These are phyloP conservation scores for Pao palembangensis DNA, from an alignment of 2,113 vertebrate species.

Conservation along the genomic window DNA sequence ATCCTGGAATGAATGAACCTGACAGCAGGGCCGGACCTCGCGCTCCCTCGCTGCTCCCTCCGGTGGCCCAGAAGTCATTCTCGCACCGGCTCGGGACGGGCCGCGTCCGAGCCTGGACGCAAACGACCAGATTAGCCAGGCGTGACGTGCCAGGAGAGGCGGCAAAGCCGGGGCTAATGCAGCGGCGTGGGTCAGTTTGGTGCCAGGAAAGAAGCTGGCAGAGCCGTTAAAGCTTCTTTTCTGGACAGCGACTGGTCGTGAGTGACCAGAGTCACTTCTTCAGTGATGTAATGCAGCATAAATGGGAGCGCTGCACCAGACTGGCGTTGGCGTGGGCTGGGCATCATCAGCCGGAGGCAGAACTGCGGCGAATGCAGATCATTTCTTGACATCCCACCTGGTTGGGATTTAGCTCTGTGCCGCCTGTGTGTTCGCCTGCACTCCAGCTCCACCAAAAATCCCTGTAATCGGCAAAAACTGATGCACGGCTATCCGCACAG, in stretches of 20 bases:
- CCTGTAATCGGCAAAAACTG: background rate
- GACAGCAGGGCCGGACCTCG: conserved; percentile 31
- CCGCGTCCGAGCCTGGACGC: conserved; percentile 31
- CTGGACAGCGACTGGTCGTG: conserved; percentile 27
- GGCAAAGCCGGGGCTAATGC: conserved; percentile 54
- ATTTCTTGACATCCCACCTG: conserved; percentile 25
- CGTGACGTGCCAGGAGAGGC: conserved; percentile 47
- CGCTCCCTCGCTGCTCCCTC: conserved; percentile 20
- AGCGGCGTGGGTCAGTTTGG: conserved; percentile 44
- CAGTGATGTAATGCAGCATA: conserved; percentile 13
- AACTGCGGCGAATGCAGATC: conserved; percentile 26
- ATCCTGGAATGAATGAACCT: conserved; percentile 31
- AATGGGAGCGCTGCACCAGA: conserved; percentile 8
- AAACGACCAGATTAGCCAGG: conserved; percentile 57
- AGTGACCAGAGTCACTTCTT: conserved; percentile 25
- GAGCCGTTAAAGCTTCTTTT: conserved; percentile 27
- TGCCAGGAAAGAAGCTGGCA: conserved; percentile 51
- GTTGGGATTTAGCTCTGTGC: conserved; percentile 13
- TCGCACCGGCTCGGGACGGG: conserved; percentile 25
- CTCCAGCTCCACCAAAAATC: background rate
- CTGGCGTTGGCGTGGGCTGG: conserved; percentile 4
- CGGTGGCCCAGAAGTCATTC: conserved; percentile 25
- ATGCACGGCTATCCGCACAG: background rate
- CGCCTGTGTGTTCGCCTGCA: background rate
- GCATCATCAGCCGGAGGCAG: conserved; percentile 9